Base-by-base conservation (phyloP, 2,113 vertebrate genomes). In the Bubo scandiacus region DNA sequence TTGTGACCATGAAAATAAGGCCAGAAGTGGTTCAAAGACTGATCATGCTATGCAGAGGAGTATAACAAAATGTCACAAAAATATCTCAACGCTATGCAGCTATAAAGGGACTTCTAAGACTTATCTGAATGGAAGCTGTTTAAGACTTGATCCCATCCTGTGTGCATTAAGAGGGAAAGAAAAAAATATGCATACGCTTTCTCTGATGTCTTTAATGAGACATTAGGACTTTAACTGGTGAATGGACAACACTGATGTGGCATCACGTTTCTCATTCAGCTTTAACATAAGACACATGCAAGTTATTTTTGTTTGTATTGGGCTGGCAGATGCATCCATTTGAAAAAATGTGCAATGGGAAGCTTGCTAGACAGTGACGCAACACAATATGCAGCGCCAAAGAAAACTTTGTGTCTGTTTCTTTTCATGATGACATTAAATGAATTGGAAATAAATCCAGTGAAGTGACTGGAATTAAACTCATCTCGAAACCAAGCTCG, bases 331-430 rank as follows among this genome's bases (percentile, higher is more conserved):
- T 97, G 67, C 59, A 38, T 74, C 82, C 71, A 58, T 86, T 77
- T 92, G 82, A 86, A 93, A 89, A 93, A 86, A 83, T 34, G 3
- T 83, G 79, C 92, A 86, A 86, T 88, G 88, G 92, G 95, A 96
- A 96, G 36, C 75, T 96, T 93, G 38, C 88, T 97, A 97, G 96
- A 97, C 96, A 78, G 63, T 95, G 96, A 94, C 2, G 29, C 90
- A 97, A 93, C 72, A 59, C 12, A 6, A 45, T 14, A 32, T 40
- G 75, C 79, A 47, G 67, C 8, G 66, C 94, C 96, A 97, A 95
- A 95, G 92, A 42, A 97, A 96, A 95, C 75, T 92, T 88, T n/a
- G 42, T 62, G 88, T 88, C 96, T 97, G 96, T 71, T 96, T 97
- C 95, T 93, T 86, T 90, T 97, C 92, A 92, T 36, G 74, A 27